These are phyloP conservation scores for Halisarca cf. caerulea DNA, from an alignment of 37 sponge, comb jelly and placozoan species.

Conservation along the genomic window DNA sequence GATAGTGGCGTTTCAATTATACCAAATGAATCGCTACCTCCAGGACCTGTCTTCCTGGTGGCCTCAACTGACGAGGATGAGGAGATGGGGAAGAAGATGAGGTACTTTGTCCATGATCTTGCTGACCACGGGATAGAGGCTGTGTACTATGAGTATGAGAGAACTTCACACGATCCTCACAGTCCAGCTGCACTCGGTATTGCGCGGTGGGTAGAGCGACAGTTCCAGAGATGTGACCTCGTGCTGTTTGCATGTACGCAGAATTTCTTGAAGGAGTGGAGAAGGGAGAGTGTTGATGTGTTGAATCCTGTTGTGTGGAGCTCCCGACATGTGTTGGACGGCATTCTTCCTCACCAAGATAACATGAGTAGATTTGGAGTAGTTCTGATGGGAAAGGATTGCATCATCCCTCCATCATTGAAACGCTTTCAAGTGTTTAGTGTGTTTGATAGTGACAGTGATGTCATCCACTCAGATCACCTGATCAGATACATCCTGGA, in stretches of 20 bases:
- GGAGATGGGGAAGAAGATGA: neutral
- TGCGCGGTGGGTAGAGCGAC: neutral
- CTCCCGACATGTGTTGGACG: constrained; percentile 6
- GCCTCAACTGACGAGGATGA: constrained; percentile 17
- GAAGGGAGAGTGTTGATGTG: neutral
- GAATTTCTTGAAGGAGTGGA: constrained; percentile 23
- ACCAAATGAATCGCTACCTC: too few species aligned
- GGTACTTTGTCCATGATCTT: neutral
- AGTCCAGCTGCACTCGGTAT: constrained; percentile 13
- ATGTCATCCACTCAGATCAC: neutral
- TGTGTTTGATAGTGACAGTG: too few species aligned
- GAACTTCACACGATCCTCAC: neutral
- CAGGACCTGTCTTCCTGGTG: neutral
- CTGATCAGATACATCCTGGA: constrained; percentile 7
- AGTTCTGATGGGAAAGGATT: constrained; percentile 1
- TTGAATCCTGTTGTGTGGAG: neutral
- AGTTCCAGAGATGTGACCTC: constrained; percentile 2
- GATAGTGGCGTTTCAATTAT: too few species aligned
- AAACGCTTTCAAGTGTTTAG: constrained; percentile 3
- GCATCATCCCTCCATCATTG: neutral
- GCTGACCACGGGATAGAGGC: neutral
- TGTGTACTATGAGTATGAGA: constrained; percentile 7
- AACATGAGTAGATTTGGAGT: constrained; percentile 20
- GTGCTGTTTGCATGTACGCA: constrained; percentile 22
- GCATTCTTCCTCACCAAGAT: neutral